Percentiles rank a stretch among this genome's conserved stretches.
These are phyloP conservation scores for Nibea albiflora DNA, from an alignment of 2,113 vertebrate species.

Conservation along the genomic window DNA sequence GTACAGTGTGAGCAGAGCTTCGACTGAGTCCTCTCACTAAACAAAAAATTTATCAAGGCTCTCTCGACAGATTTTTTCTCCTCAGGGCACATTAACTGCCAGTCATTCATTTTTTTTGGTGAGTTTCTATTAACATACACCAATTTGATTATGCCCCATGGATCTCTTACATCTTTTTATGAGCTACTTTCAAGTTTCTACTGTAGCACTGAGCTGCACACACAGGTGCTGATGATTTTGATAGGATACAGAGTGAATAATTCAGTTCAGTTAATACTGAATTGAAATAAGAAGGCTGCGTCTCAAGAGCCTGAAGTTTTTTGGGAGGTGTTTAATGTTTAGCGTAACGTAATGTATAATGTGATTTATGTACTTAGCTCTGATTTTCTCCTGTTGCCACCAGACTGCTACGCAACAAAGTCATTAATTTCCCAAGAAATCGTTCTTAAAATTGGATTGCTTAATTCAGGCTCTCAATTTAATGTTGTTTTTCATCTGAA, in stretches of 20 bases:
- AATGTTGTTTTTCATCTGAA: neutral
- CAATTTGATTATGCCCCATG: conserved; percentile 23
- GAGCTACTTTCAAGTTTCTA: conserved; percentile 1
- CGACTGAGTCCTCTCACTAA: neutral
- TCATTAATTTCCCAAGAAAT: neutral
- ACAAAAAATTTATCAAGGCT: conserved; percentile 17
- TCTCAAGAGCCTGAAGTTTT: neutral
- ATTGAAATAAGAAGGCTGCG: neutral
- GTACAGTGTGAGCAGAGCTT: conserved; percentile 12
- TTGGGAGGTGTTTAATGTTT: neutral
- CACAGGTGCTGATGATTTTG: neutral
- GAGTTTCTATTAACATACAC: conserved; percentile 25
- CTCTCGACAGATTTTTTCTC: conserved; percentile 9
- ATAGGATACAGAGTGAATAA: neutral
- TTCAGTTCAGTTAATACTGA: too few relatives aligned
- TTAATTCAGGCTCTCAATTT: neutral
- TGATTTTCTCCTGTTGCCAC: neutral
- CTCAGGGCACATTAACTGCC: conserved; percentile 5
- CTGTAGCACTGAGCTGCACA: neutral
- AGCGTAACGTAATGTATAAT: too few relatives aligned
- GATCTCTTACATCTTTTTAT: conserved; percentile 24
- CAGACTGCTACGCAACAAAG: neutral
- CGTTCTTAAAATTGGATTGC: neutral
- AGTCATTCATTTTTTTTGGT: conserved; percentile 37
- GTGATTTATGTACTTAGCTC: neutral